Conservation (phyloP, 2,888 invertebrate species). For the Drosophila emarginata region DNA sequence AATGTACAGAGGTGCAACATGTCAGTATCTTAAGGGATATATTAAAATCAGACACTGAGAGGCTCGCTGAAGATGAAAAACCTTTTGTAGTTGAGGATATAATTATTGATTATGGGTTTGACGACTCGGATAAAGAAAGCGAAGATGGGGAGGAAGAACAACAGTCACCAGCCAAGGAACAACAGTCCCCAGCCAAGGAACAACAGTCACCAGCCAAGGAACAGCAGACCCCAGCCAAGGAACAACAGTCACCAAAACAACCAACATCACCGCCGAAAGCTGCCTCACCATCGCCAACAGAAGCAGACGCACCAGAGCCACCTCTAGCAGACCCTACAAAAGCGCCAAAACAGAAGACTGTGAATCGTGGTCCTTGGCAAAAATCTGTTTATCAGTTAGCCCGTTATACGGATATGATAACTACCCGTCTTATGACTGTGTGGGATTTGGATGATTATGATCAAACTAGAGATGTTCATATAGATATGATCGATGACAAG, state of each 20-base stretch:
- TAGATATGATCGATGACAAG: constrained; percentile 55
- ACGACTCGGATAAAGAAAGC: constrained; percentile 3
- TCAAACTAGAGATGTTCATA: constrained; percentile 43
- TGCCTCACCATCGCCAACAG: no score
- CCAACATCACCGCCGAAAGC: neutral
- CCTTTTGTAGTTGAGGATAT: constrained; percentile 41
- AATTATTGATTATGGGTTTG: constrained; percentile 48
- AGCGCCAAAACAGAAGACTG: neutral
- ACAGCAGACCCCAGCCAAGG: neutral
- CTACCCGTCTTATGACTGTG: constrained; percentile 40
- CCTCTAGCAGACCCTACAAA: no score
- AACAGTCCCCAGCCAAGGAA: neutral
- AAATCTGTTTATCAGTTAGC: constrained; percentile 51
- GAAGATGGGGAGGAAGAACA: neutral
- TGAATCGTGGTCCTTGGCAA: constrained; percentile 60
- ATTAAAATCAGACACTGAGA: constrained; percentile 23
- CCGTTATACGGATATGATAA: constrained; percentile 44
- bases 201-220: neutral
- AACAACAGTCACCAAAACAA: neutral
- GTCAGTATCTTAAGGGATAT: constrained; percentile 56
- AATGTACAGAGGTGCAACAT: constrained; percentile 59
- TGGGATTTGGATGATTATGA: constrained; percentile 65
- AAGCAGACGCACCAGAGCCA: neutral
- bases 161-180: neutral
- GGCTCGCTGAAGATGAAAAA: constrained; percentile 44